Conservation (phyloP, 2,797 vertebrate species). For the Triplophysa yarkandensis region DNA sequence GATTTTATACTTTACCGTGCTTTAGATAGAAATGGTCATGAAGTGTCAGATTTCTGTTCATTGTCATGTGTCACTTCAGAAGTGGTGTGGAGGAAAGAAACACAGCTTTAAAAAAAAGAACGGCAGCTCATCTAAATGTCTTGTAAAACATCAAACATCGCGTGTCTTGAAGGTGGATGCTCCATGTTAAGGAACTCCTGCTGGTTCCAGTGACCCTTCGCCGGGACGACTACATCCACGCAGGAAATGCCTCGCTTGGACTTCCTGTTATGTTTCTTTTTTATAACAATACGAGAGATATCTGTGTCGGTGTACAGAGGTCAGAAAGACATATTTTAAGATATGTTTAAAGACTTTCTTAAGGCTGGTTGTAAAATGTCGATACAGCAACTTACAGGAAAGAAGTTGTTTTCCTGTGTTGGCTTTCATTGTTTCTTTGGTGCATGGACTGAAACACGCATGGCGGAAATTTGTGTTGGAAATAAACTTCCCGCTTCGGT, state of each 20-base stretch:
- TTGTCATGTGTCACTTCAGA: slow-evolving; percentile 5
- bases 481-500: neutral
- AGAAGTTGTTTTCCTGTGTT: slow-evolving; percentile 57
- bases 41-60: neutral
- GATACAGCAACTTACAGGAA: slow-evolving; percentile 50
- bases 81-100: slow-evolving; percentile 30
- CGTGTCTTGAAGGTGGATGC: slow-evolving; percentile 56
- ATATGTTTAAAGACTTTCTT: slow-evolving; percentile 8
- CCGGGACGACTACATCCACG: slow-evolving; percentile 60
- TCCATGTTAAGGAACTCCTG: slow-evolving; percentile 38
- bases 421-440: slow-evolving; percentile 49
- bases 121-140: slow-evolving; percentile 57
- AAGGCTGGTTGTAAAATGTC: slow-evolving; percentile 40
- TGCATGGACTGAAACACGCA: slow-evolving; percentile 47
- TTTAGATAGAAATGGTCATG: neutral
- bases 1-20: neutral
- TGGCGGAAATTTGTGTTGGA: slow-evolving; percentile 45
- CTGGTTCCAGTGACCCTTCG: slow-evolving; percentile 59
- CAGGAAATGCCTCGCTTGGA: slow-evolving; percentile 69
- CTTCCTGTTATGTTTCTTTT: slow-evolving; percentile 64
- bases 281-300: slow-evolving; percentile 51
- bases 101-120: slow-evolving; percentile 54
- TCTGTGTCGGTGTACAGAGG: slow-evolving; percentile 42
- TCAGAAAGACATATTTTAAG: slow-evolving; percentile 5
- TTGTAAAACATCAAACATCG: slow-evolving; percentile 68